Evolutionary conservation across 1,140 invertebrate species (phyloP).

Genomic region (Lucilia sericata): DNA sequence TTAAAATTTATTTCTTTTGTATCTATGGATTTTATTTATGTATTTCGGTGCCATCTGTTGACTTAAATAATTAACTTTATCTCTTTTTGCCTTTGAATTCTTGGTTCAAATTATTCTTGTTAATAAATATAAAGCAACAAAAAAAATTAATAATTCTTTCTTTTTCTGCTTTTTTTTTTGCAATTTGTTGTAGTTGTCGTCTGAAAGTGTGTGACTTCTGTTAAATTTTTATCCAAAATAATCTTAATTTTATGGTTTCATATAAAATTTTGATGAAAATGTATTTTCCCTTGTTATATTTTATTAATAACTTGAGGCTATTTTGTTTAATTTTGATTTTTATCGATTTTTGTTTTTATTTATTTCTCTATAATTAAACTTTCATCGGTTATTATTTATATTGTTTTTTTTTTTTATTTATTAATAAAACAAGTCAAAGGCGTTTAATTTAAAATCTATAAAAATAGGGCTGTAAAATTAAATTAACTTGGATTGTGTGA

Average conservation of each 20-base stretch:
- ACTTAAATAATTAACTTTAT: conserved; percentile 3
- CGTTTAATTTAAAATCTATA: no score
- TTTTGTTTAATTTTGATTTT: neutral
- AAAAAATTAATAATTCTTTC: neutral
- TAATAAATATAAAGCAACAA: neutral
- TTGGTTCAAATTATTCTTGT: neutral
- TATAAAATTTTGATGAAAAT: neutral
- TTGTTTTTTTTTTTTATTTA: no score
- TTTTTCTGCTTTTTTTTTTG: neutral
- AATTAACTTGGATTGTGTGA: no score
- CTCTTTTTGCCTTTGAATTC: neutral
- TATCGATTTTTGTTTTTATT: neutral
- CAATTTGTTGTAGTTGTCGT: neutral
- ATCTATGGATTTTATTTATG: neutral
- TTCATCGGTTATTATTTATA: neutral
- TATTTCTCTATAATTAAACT: conserved; percentile 7
- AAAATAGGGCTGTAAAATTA: no score
- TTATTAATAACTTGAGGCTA: neutral
- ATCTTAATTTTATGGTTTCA: conserved; percentile 17
- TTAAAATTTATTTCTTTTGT: neutral
- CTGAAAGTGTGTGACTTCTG: neutral
- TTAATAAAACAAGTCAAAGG: no score
- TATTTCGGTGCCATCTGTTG: neutral
- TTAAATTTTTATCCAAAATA: neutral
- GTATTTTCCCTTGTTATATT: neutral